Evolutionary conservation across 92 coral and sea anemone species (phyloP), one percentile per base, ranked within the genome.

Genomic region (Epizoanthus fatuus): DNA sequence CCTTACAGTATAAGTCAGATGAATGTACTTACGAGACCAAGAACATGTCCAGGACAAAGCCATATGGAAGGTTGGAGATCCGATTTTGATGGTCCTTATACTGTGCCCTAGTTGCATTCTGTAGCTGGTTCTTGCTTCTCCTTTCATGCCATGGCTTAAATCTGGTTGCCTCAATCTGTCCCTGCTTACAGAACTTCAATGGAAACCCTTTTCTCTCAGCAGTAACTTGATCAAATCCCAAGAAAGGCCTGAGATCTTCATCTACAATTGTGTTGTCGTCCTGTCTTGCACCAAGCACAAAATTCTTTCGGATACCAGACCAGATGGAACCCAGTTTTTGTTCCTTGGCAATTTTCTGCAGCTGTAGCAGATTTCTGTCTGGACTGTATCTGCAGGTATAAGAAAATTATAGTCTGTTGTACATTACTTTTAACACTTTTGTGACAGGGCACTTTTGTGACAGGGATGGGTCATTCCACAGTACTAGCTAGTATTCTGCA

Each of bases 141-240:
- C 86, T 63, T 51, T 86, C 90, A 86, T 79, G 52, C 86, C 86
- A 86, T 37, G 74, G 90, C 54, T 86, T 76, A 17, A 86, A 72
- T 55, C 80, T 58, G 25, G 69, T 19, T 7, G 68, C 65, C 44
- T 84, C 56, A 74, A 56, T 42, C 65, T 74, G 87, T 17, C 55
- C 65, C 7, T 68, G 62, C 76, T 32, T 12, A n/a, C n/a, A 59
- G 25, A 69, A 44, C 17, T 81, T 81, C 17, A 81, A 15, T 81
- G 86, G 86, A 73, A 68, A 74, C 8, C 88, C 88, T 19, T 49
- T 47, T 40, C 20, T 75, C 44, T 72, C 83, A 3, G 60, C 60
- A 40, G 75, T 44, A n/a, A 45, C 15, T 17, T 64, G 68, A 22
- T 73, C 65, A 84, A 62, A 84, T 59, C 71, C 80, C 16, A 2